Conservation (phyloP, 1,140 invertebrate species). For the Drusus annulatus region DNA sequence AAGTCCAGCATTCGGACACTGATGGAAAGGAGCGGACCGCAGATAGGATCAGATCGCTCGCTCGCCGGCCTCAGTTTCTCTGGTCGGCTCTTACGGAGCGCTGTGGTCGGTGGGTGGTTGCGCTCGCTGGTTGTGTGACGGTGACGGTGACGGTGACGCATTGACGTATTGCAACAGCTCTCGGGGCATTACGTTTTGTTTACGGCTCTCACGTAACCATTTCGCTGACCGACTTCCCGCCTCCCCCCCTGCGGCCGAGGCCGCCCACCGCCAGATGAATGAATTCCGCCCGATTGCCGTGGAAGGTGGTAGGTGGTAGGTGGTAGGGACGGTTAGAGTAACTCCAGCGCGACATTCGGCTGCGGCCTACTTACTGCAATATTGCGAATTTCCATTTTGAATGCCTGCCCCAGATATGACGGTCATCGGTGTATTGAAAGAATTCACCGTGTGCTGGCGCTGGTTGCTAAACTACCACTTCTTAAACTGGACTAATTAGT, state of each 20-base stretch:
- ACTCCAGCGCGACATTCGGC: constrained; percentile 35
- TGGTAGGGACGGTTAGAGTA: neutral
- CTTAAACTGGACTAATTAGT: too few species aligned
- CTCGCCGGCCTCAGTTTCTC: too few species aligned
- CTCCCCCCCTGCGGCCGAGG: constrained; percentile 53
- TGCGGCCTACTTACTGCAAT: constrained; percentile 34
- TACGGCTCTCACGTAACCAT: constrained; percentile 57
- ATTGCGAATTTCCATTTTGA: constrained; percentile 38
- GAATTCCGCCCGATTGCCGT: constrained; percentile 30
- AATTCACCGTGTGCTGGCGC: neutral
- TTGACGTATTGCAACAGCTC: constrained; percentile 39
- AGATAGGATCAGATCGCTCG: too few species aligned
- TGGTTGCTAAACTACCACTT: too few species aligned
- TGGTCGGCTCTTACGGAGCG: neutral
- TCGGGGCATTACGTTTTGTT: constrained; percentile 43
- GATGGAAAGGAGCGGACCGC: too few species aligned
- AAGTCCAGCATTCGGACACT: too few species aligned
- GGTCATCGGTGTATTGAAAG: constrained; percentile 18
- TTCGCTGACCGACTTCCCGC: constrained; percentile 58
- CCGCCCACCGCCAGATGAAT: constrained; percentile 41
- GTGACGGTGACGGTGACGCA: constrained; percentile 14
- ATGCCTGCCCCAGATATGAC: constrained; percentile 31
- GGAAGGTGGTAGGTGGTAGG: neutral
- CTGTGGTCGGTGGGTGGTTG: neutral
- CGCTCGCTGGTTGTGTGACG: constrained; percentile 17